These are phyloP conservation scores for Coenonympha arcania DNA, from an alignment of 2,888 invertebrate species.

Conservation along the genomic window DNA sequence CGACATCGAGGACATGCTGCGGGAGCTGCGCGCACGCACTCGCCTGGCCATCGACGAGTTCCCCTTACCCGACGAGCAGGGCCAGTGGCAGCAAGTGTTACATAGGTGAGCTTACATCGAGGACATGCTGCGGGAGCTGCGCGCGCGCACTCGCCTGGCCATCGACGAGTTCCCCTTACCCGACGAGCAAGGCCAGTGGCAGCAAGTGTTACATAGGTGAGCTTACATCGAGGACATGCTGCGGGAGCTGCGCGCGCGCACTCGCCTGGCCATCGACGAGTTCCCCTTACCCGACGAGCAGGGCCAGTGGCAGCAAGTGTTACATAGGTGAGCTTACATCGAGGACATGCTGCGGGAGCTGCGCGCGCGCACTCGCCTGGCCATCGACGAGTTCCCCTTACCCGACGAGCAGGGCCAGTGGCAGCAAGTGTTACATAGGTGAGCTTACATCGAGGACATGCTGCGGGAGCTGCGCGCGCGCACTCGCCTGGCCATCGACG, in stretches of 20 bases:
- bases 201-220: slow-evolving; percentile 91
- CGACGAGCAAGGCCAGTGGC: slow-evolving; percentile 92
- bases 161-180: slow-evolving; percentile 91
- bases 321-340: slow-evolving; percentile 90
- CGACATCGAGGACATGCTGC: slow-evolving; percentile 97
- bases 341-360: slow-evolving; percentile 97
- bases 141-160: slow-evolving; percentile 84
- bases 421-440: slow-evolving; percentile 95
- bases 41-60: slow-evolving; percentile 88
- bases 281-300: slow-evolving; percentile 89
- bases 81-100: slow-evolving; percentile 93
- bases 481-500: slow-evolving; percentile 87
- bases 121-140: slow-evolving; percentile 95
- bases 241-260: slow-evolving; percentile 89
- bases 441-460: slow-evolving; percentile 90
- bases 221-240: slow-evolving; percentile 94
- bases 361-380: slow-evolving; percentile 84
- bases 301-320: slow-evolving; percentile 92
- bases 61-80: slow-evolving; percentile 88
- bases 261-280: slow-evolving; percentile 87
- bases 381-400: slow-evolving; percentile 90
- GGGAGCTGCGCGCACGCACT: slow-evolving; percentile 89
- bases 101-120: slow-evolving; percentile 91
- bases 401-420: slow-evolving; percentile 91
- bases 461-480: slow-evolving; percentile 90